phyloP scores from a whole-genome alignment of 2,888 invertebrate genomes.

The Trachelus iudaicus region DNA sequence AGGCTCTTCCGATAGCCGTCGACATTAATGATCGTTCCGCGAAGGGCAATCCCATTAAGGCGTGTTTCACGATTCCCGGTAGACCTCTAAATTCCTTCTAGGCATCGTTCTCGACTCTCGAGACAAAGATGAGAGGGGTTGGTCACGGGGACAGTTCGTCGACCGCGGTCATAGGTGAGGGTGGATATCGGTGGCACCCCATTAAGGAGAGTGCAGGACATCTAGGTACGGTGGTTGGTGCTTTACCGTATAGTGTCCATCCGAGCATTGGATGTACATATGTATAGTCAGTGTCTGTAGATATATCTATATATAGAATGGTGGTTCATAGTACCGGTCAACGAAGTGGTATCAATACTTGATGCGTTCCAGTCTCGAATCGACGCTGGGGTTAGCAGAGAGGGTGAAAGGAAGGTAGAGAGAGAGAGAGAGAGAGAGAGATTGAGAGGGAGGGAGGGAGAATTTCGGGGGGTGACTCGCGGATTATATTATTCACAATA shows the following conservation, averaged over 20 bases:
- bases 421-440: not conserved
- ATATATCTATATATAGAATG: not conserved
- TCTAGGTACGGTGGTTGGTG: conserved; percentile 35
- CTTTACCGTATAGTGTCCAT: conserved; percentile 13
- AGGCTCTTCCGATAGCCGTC: conserved; percentile 17
- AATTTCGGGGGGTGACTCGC: conserved; percentile 42
- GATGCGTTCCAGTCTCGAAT: conserved; percentile 43
- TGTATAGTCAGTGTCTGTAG: conserved; percentile 10
- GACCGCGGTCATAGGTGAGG: conserved; percentile 20
- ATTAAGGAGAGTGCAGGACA: conserved; percentile 60
- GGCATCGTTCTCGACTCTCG: conserved; percentile 19
- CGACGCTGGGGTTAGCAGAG: conserved; percentile 1
- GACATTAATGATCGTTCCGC: conserved; percentile 48
- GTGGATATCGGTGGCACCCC: conserved; percentile 55
- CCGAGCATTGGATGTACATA: conserved; percentile 1
- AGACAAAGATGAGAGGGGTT: conserved; percentile 36
- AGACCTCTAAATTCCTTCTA: conserved; percentile 51
- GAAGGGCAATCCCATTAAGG: conserved; percentile 53
- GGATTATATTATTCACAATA: conserved; percentile 64
- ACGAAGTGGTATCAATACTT: conserved; percentile 55
- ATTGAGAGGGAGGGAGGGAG: not conserved
- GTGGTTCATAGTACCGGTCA: conserved; percentile 32
- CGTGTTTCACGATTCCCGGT: conserved; percentile 45
- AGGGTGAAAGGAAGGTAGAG: not conserved
- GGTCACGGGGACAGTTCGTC: conserved; percentile 15